Evolutionary conservation across 1,140 invertebrate genomes (phyloP), one percentile per base, ranked within the genome.

Genomic region (Calycopis cecrops): DNA sequence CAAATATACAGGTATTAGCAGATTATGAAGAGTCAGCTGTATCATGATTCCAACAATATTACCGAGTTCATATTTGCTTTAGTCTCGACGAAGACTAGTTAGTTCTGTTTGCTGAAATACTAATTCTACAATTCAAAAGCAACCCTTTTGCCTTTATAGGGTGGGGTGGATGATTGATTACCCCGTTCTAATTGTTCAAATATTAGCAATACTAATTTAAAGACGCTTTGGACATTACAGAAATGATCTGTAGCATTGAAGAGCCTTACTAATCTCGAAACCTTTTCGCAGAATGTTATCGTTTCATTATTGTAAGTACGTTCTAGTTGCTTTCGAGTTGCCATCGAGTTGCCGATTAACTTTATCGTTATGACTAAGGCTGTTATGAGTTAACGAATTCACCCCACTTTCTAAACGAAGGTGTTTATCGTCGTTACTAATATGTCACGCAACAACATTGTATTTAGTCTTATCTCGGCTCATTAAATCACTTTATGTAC

Each of bases 91-190:
- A 44, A 44, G 40, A 44, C 14, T 44, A 44, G 40, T 44, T 44
- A 42, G 38, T 53, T 53, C 49, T 53, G 52, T 53, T 53, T 53
- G 52, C 14, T 42, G 56, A 33, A 59, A 62, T 56, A 62, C 55
- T 63, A 65, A 60, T 66, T 69, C 62, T 42, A 56, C 57, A 53
- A 59, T 64, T 56, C 64, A 58, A 62, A 62, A 60, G 55, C 59
- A 60, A 66, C 55, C 56, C 42, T 55, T 61, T 57, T 55, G 57
- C 52, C 44, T 58, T 64, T 53, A 40, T 37, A 49, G 34, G 55
- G 59, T 59, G 54, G 54, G 65, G 60, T 77, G 76, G 71, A 69
- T 60, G 79, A 82, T 80, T 71, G 77, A 80, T 84, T 65, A 69
- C 49, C 61, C 56, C 64, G 57, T 57, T 65, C 66, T 75, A 76